Conservation (phyloP, 2,888 invertebrate species). For the Ophion costatus region DNA sequence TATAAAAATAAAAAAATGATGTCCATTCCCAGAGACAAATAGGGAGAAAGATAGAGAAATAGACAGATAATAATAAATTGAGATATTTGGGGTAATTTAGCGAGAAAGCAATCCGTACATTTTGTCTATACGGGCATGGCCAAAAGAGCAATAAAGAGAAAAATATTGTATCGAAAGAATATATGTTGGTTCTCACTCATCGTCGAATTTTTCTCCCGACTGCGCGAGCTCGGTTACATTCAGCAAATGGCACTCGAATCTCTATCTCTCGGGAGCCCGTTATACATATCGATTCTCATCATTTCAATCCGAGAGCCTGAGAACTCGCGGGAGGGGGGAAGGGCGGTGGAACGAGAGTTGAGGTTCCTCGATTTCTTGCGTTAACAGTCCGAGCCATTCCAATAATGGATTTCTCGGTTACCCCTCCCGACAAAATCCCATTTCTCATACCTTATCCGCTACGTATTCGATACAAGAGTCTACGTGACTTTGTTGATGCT, state of each 20-base stretch:
- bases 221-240: conserved; percentile 8
- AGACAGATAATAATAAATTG: background rate
- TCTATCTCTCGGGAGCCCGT: conserved; percentile 51
- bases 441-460: conserved; percentile 16
- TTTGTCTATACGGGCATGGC: conserved; percentile 4
- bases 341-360: conserved; percentile 16
- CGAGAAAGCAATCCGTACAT: background rate
- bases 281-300: conserved; percentile 64
- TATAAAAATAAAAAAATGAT: background rate
- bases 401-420: conserved; percentile 63
- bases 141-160: conserved; percentile 58
- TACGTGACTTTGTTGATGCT: conserved; percentile 26
- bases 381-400: conserved; percentile 59
- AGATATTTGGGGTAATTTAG: conserved; percentile 10
- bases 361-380: conserved; percentile 55
- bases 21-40: background rate
- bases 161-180: conserved; percentile 51
- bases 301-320: conserved; percentile 54
- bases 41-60: background rate
- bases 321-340: conserved; percentile 1
- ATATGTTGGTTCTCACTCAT: conserved; percentile 10
- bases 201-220: conserved; percentile 32
- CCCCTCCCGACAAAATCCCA: conserved; percentile 38
- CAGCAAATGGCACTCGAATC: conserved; percentile 54
- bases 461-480: conserved; percentile 14